Evolutionary conservation across 2,113 vertebrate genomes (phyloP).

Genomic region (Ondatra zibethicus): DNA sequence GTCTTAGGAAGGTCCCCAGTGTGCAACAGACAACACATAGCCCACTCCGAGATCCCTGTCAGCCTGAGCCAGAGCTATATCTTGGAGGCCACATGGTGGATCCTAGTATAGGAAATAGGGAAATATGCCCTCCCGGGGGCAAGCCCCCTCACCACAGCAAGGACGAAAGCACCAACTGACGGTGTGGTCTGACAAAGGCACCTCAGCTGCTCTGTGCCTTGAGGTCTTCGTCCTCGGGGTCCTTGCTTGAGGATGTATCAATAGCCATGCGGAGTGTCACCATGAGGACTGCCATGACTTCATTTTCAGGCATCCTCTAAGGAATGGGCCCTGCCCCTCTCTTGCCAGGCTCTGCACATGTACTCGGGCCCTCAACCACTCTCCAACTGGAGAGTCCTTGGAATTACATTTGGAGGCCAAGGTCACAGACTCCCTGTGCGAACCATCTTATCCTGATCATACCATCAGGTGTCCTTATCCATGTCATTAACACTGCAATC

Average conservation of each 20-base stretch:
- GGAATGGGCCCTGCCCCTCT: no score
- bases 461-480: not conserved
- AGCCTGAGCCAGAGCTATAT: not conserved
- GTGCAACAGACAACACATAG: not conserved
- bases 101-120: not conserved
- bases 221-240: not conserved
- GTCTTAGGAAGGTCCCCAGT: not conserved
- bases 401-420: not conserved
- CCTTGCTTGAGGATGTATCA: not conserved
- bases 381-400: not conserved
- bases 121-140: not conserved
- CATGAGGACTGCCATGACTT: not conserved
- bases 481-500: no score
- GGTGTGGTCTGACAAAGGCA: not conserved
- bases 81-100: not conserved
- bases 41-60: not conserved
- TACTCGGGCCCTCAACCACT: not conserved
- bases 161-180: not conserved
- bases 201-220: not conserved
- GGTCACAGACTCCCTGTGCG: not conserved
- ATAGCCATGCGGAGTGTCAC: not conserved
- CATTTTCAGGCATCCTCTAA: not conserved
- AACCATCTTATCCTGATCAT: not conserved
- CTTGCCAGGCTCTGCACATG: no score
- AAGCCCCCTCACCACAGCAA: not conserved